Evolutionary conservation across 2,888 invertebrate species (phyloP).

Genomic region (Cerceris rybyensis): DNA sequence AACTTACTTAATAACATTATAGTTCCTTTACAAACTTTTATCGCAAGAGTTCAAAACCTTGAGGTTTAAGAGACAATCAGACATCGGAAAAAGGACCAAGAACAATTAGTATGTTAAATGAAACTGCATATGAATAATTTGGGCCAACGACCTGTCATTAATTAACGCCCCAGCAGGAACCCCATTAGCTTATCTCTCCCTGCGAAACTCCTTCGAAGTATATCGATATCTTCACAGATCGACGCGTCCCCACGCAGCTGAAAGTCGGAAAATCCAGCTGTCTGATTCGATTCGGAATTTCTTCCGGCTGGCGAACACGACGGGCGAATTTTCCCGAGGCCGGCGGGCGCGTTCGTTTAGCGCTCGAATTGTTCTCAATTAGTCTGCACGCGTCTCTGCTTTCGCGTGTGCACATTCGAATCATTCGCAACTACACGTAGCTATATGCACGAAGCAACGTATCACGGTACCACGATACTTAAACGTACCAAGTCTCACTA

Average conservation of each 20-base stretch:
- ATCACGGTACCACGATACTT: not conserved
- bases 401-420: slow-evolving; percentile 8
- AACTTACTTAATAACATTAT: too few relatives aligned
- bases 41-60: too few relatives aligned
- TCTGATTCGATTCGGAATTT: slow-evolving; percentile 61
- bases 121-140: too few relatives aligned
- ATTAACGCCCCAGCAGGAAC: not conserved
- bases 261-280: slow-evolving; percentile 42
- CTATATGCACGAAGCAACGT: slow-evolving; percentile 9
- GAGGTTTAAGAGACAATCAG: too few relatives aligned
- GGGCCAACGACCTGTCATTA: too few relatives aligned
- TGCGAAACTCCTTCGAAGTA: not conserved
- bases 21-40: too few relatives aligned
- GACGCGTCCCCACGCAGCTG: slow-evolving; percentile 33
- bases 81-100: too few relatives aligned
- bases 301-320: slow-evolving; percentile 62
- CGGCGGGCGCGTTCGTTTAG: slow-evolving; percentile 61
- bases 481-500: not conserved
- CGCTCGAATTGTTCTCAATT: slow-evolving; percentile 68
- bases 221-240: slow-evolving; percentile 15
- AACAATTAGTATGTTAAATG: too few relatives aligned
- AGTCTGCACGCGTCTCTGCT: slow-evolving; percentile 46
- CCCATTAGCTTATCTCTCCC: not conserved
- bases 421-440: not conserved
- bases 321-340: slow-evolving; percentile 53